Conservation (phyloP, 2,888 invertebrate genomes). For the Habroteleia sp. region DNA sequence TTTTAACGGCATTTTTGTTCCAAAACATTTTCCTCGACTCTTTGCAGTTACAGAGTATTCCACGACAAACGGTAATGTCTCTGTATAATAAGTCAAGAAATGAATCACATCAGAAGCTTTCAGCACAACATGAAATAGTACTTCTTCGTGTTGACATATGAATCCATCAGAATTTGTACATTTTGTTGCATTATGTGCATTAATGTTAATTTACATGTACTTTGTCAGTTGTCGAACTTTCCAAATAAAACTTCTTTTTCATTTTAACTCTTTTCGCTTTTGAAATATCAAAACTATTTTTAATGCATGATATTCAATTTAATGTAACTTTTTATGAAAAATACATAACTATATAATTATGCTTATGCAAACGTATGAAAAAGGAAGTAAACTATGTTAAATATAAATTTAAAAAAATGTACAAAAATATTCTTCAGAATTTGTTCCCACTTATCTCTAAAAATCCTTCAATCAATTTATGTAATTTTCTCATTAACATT, state of each 20-base stretch:
- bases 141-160: constrained; percentile 44
- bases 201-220: constrained; percentile 22
- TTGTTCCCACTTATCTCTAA: too few species aligned
- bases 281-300: not conserved
- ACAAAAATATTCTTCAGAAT: too few species aligned
- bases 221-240: constrained; percentile 6
- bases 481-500: too few species aligned
- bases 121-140: constrained; percentile 46
- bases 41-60: constrained; percentile 24
- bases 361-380: not conserved
- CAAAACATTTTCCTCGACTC: constrained; percentile 34
- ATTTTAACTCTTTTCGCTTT: not conserved
- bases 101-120: constrained; percentile 50
- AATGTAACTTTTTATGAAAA: too few species aligned
- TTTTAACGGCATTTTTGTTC: constrained; percentile 23
- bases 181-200: constrained; percentile 7
- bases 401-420: too few species aligned
- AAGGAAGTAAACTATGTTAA: too few species aligned
- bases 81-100: constrained; percentile 48
- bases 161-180: constrained; percentile 42
- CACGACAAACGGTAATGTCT: constrained; percentile 32
- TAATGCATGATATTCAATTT: too few species aligned
- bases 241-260: not conserved
- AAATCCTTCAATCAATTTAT: too few species aligned
- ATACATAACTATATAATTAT: too few species aligned